Conservation (phyloP, 2,113 vertebrate species). For the Labeo rohita region DNA sequence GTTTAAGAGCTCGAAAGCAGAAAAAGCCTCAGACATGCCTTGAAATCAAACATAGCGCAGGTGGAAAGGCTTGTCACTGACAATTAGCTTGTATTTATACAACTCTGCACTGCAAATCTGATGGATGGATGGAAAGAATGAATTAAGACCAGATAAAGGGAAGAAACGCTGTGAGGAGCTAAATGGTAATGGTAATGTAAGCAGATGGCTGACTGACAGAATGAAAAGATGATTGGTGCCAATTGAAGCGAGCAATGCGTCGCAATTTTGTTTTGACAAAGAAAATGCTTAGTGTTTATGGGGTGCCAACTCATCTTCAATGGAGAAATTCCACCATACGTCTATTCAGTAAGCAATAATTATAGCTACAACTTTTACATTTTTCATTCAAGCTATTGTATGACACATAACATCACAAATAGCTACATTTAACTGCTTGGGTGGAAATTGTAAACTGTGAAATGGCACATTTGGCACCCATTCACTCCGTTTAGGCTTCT, state of each 20-base stretch:
- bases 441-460: conserved; percentile 2
- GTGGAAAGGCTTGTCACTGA: conserved; percentile 38
- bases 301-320: not conserved
- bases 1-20: not conserved
- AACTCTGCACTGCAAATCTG: not conserved
- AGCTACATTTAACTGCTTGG: not conserved
- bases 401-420: not conserved
- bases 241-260: conserved; percentile 1
- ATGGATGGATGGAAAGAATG: conserved; percentile 11
- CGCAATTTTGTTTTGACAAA: not conserved
- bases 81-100: conserved; percentile 12
- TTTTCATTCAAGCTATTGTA: not conserved
- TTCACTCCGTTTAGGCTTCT: not conserved
- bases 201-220: not conserved
- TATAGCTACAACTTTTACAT: not conserved
- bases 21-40: not conserved
- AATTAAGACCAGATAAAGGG: not conserved
- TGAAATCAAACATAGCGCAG: conserved; percentile 23
- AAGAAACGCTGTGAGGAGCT: not conserved
- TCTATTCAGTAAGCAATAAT: not conserved
- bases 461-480: conserved; percentile 7
- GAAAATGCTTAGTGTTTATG: not conserved
- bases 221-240: conserved; percentile 21
- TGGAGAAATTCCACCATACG: conserved; percentile 8
- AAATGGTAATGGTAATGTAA: not conserved